Evolutionary conservation across 2,888 invertebrate genomes (phyloP).

Genomic region (Machimus atricapillus): DNA sequence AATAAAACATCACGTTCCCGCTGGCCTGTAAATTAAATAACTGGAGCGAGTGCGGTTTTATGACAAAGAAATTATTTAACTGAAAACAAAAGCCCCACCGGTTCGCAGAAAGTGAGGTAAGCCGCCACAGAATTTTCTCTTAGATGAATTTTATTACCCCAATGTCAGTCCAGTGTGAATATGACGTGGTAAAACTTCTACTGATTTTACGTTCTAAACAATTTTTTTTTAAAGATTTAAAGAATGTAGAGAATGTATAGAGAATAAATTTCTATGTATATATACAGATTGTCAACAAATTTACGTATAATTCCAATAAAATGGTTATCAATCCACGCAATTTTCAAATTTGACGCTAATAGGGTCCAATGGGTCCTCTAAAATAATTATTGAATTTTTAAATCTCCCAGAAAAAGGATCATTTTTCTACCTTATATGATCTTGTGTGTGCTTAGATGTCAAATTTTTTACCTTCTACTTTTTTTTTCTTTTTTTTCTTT

Average conservation of each 20-base stretch:
- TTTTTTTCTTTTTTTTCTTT: no score
- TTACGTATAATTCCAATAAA: no score
- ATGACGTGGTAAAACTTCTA: background rate
- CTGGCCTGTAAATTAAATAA: background rate
- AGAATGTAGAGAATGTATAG: background rate
- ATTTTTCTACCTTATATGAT: no score
- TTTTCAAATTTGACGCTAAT: no score
- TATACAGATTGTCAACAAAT: no score
- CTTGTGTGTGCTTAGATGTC: no score
- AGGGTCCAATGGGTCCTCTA: no score
- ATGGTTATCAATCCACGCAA: no score
- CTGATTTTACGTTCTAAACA: background rate
- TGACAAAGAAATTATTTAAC: background rate
- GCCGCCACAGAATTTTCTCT: background rate
- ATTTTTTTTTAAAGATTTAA: background rate
- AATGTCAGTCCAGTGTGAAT: background rate
- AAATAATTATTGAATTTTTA: no score
- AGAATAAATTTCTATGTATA: background rate
- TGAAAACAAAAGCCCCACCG: background rate
- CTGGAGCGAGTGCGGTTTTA: background rate
- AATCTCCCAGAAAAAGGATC: no score
- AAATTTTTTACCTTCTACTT: no score
- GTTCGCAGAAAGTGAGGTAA: background rate
- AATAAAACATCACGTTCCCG: background rate
- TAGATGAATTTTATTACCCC: background rate